Percentiles rank a stretch among this genome's conserved stretches.
Evolutionary conservation across 2,797 vertebrate species (phyloP).

Genomic region (Melanotaenia boesemani): DNA sequence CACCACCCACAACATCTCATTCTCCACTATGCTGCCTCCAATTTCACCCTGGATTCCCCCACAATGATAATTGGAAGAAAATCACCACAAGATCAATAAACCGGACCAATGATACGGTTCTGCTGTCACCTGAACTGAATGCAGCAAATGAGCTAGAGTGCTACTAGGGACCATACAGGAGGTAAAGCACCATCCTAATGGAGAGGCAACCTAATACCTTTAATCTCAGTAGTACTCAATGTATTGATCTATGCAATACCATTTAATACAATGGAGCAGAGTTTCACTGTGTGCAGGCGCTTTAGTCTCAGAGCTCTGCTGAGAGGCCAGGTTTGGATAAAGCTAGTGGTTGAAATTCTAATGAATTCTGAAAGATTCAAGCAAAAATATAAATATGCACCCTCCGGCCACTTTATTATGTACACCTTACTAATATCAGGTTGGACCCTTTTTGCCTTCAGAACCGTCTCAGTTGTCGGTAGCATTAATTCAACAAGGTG

Average conservation of each 20-base stretch:
- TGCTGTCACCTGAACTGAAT: constrained; percentile 51
- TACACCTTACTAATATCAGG: no score
- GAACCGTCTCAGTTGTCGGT: no score
- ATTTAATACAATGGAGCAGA: constrained; percentile 37
- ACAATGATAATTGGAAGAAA: constrained; percentile 44
- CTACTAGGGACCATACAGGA: constrained; percentile 37
- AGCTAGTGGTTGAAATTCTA: neutral
- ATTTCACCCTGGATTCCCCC: constrained; percentile 47
- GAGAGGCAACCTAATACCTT: constrained; percentile 55
- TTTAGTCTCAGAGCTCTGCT: neutral
- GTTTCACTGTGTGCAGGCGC: neutral
- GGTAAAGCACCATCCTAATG: constrained; percentile 42
- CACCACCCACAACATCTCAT: constrained; percentile 18
- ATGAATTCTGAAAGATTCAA: no score
- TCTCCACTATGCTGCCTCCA: constrained; percentile 29
- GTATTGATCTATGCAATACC: constrained; percentile 44
- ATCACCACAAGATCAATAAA: constrained; percentile 63
- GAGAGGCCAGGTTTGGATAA: neutral
- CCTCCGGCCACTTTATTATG: no score
- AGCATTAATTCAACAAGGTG: no score
- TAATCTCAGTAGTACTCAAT: constrained; percentile 42
- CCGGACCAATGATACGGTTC: constrained; percentile 43
- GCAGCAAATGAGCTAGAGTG: constrained; percentile 22
- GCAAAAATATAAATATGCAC: no score
- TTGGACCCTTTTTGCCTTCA: no score